Percentiles rank a stretch among this genome's conserved stretches.
phyloP scores from a whole-genome alignment of 2,888 invertebrate species.

The Rhabditoides inermis region DNA sequence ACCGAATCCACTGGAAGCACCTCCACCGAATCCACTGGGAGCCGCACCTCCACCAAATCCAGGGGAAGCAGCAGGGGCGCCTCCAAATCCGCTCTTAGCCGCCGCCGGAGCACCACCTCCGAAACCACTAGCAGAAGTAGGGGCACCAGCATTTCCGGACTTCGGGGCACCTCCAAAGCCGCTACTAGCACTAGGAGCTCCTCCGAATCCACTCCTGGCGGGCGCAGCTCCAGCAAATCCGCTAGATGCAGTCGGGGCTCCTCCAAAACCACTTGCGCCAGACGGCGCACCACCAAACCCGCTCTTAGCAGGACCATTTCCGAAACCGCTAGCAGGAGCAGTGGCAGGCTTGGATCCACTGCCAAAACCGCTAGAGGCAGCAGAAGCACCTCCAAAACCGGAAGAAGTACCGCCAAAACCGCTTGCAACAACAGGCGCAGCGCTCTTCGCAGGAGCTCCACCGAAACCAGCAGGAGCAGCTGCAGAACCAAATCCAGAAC shows the following conservation, averaged over 20 bases:
- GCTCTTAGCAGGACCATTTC: not conserved
- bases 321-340: not conserved
- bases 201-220: not conserved
- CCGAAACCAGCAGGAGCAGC: too few relatives aligned
- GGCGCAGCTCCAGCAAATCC: conserved; percentile 7
- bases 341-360: conserved; percentile 7
- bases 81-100: not conserved
- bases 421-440: too few relatives aligned
- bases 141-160: conserved; percentile 3
- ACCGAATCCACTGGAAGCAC: conserved; percentile 3
- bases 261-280: conserved; percentile 3
- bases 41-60: not conserved
- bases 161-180: not conserved
- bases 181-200: not conserved
- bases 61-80: not conserved
- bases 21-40: conserved; percentile 6
- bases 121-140: not conserved
- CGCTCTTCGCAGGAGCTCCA: too few relatives aligned
- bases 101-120: conserved; percentile 7
- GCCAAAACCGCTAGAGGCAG: not conserved
- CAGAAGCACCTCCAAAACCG: conserved; percentile 2
- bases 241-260: not conserved
- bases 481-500: too few relatives aligned
- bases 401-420: not conserved
- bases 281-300: not conserved